Evolutionary conservation across 1,140 invertebrate genomes (phyloP).

Genomic region (Drosophila paulistorum): DNA sequence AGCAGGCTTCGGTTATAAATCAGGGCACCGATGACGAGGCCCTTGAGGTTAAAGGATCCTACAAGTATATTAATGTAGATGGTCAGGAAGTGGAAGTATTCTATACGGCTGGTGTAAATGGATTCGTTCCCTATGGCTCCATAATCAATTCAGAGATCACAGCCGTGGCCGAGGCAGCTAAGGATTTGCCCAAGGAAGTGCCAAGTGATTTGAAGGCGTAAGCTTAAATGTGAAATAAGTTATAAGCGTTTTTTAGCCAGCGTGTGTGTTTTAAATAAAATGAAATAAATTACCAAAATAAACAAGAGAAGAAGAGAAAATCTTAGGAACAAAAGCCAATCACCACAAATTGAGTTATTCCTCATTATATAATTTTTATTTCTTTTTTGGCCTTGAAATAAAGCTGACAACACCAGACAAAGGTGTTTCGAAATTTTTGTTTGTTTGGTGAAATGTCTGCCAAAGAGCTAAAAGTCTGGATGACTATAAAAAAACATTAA

Average conservation of each 20-base stretch:
- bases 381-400: background rate
- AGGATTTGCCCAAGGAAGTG: slow-evolving; percentile 61
- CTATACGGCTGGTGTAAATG: slow-evolving; percentile 76
- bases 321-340: background rate
- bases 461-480: background rate
- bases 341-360: background rate
- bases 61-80: slow-evolving; percentile 62
- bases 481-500: background rate
- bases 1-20: slow-evolving; percentile 43
- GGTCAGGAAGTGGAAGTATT: slow-evolving; percentile 67
- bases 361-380: background rate
- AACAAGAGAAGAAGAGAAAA: background rate
- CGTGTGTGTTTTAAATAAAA: slow-evolving; percentile 19
- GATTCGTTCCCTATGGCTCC: slow-evolving; percentile 66
- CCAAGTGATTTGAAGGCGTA: slow-evolving; percentile 19
- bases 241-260: background rate
- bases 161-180: slow-evolving; percentile 64
- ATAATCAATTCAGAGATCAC: slow-evolving; percentile 70
- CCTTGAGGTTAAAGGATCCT: slow-evolving; percentile 67
- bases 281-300: slow-evolving; percentile 14
- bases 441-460: background rate
- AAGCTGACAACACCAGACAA: background rate
- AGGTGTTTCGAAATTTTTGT: background rate
- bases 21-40: slow-evolving; percentile 55
- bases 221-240: background rate